phyloP scores from a whole-genome alignment of 1,140 invertebrate genomes.

The Hypothenemus hampei region DNA sequence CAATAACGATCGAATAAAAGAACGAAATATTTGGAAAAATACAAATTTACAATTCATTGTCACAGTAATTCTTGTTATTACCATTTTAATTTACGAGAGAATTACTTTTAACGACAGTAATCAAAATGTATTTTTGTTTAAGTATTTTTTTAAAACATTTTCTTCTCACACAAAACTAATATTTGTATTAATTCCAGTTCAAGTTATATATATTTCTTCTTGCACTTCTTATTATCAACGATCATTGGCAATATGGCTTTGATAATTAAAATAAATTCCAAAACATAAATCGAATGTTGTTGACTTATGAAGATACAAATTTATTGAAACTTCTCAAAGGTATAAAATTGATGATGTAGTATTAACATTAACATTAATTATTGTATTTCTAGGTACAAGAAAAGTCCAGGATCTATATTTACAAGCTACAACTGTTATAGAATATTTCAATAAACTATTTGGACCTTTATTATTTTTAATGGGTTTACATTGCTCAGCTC shows the following conservation, averaged over 20 bases:
- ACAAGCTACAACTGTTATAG: slow-evolving; percentile 1
- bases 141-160: background rate
- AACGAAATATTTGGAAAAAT: slow-evolving; percentile 9
- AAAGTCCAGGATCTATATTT: slow-evolving; percentile 14
- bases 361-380: background rate
- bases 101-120: background rate
- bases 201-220: slow-evolving; percentile 21
- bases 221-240: slow-evolving; percentile 15
- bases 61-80: slow-evolving; percentile 3
- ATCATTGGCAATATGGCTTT: slow-evolving; percentile 25
- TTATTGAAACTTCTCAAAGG: slow-evolving; percentile 10
- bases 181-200: slow-evolving; percentile 3
- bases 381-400: background rate
- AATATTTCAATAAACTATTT: slow-evolving; percentile 17
- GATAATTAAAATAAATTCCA: slow-evolving; percentile 18
- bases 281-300: slow-evolving; percentile 13
- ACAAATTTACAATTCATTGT: slow-evolving; percentile 8
- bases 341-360: background rate
- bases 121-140: slow-evolving; percentile 12
- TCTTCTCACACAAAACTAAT: background rate
- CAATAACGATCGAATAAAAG: background rate
- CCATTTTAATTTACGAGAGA: slow-evolving; percentile 8
- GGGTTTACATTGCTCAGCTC: slow-evolving; percentile 23
- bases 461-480: slow-evolving; percentile 20
- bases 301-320: slow-evolving; percentile 1